Base-by-base conservation (phyloP, 2,797 vertebrate species). In the Hippoglossus hippoglossus region DNA sequence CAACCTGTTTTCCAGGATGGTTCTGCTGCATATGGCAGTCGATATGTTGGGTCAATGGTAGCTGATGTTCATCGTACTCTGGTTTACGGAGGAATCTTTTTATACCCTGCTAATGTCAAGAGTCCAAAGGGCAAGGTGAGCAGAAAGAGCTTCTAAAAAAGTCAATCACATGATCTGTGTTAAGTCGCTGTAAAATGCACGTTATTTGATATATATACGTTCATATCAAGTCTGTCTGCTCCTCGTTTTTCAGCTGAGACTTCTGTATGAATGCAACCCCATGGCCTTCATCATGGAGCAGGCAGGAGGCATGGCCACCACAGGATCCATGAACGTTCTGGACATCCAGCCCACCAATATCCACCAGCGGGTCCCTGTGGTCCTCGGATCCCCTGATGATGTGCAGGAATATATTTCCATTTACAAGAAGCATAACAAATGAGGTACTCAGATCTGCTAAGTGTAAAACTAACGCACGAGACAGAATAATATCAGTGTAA, bases 21-120 rank as follows among this genome's bases (percentile, higher is more conserved):
- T 41, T 96, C 95, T 36, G 94, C 96, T 28, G 96, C 98, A 0
- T 99, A 98, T 11, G 97, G 97, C 6, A 96, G 95, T 16, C 93
- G 98, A 56, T 99, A 99, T 2, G 93, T 99, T 67, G 98, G 98
- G 7, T 99, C 98, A 41, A 99, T 99, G 98, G 98, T 99, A 0
- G 98, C 98, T 34, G 97, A 99, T 39, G 96, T 99, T 44, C 98
- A 99, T 87, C 95, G 97, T 50, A 99, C 98, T 0, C 88, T 99
- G 83, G 96, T 99, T 10, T 99, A 99, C 1, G 98, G 98, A 87
- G 98, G 97, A 41, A 97, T 99, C 92, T 99, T 99, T 86, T 85
- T 99, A 79, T 99, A 99, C 79, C 98, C 98, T 1, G 97, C 96
- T 13, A 99, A 98, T 77, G 91, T 93, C 83, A 99, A 98, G 91